Evolutionary conservation across 2,797 vertebrate genomes (phyloP).

Genomic region (Acipenser transmontanus): DNA sequence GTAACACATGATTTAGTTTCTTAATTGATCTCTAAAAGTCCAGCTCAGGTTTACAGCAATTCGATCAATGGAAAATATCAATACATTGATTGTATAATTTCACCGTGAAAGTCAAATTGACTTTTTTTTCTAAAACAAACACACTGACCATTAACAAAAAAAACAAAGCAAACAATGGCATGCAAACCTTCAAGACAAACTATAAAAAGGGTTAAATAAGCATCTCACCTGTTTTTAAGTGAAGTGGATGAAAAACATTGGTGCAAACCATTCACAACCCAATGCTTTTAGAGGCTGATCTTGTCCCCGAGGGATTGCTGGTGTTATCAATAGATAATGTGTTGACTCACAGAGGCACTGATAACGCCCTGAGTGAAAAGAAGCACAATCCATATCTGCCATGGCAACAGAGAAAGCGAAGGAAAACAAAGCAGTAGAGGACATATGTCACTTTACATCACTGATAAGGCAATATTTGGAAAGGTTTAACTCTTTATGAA

Average conservation of each 20-base stretch:
- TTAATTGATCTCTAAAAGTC: too few species aligned
- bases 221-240: slow-evolving; percentile 47
- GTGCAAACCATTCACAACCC: slow-evolving; percentile 29
- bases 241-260: slow-evolving; percentile 15
- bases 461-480: too few species aligned
- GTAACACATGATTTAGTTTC: too few species aligned
- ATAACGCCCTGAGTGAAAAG: slow-evolving; percentile 37
- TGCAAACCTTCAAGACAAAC: not conserved
- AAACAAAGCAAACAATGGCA: too few species aligned
- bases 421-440: not conserved
- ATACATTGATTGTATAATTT: too few species aligned
- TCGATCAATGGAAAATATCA: too few species aligned
- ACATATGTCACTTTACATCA: too few species aligned
- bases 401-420: slow-evolving; percentile 35
- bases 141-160: too few species aligned
- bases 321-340: slow-evolving; percentile 45
- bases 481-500: too few species aligned
- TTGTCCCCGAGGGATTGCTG: slow-evolving; percentile 16
- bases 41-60: too few species aligned
- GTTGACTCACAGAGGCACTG: slow-evolving; percentile 44
- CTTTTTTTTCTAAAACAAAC: too few species aligned
- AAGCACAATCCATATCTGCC: slow-evolving; percentile 33
- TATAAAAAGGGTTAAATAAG: slow-evolving; percentile 9
- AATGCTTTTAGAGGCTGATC: slow-evolving; percentile 45
- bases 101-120: too few species aligned